Base-by-base conservation (phyloP, 2,113 vertebrate species). In the Gorsachius goisagi region DNA sequence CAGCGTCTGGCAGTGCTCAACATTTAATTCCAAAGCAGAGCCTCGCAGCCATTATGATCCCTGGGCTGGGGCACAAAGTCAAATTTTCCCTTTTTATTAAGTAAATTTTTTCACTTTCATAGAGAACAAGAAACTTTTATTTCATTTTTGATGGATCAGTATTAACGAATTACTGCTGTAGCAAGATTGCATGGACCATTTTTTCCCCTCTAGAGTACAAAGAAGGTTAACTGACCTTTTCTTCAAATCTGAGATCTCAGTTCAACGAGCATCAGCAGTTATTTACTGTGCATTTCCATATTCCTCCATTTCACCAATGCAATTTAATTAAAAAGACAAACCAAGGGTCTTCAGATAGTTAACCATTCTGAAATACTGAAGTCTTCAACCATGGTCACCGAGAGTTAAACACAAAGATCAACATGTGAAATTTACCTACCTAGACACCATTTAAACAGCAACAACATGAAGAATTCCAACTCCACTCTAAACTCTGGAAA, bases 11-110 rank as follows among this genome's bases (percentile, higher is more conserved):
- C 93, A 97, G 94, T 44, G 73, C 92, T 97, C 96, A 97, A 96
- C 90, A 94, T 97, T 97, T 97, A 97, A 98, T 97, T 97, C 97
- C 95, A 97, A 97, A 97, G 95, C 87, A 97, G 80, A 97, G 74
- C 86, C 87, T 97, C 67, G 39, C 64, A 98, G 95, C 74, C 96
- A 96, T 92, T 45, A 82, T 47, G 79, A 96, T 95, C 83, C 76
- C 79, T 92, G 52, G 24, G 63, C 58, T 93, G 77, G 74, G 71
- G 85, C 89, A 97, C 66, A 90, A 97, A 98, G 97, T 96, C 91
- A 95, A 91, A 84, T 85, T 91, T 37, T 9, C 63, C 64, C 17
- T 62, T 23, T 62, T 94, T 96, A 93, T 92, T 72, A 96, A 94
- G 64, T 76, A 90, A 95, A 66, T 85, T 1, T 88, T 81, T 97